A percentile compares a stretch with the other conserved stretches of the same genome.
phyloP scores from a whole-genome alignment of 2,797 vertebrate species.

The Esox lucius region DNA sequence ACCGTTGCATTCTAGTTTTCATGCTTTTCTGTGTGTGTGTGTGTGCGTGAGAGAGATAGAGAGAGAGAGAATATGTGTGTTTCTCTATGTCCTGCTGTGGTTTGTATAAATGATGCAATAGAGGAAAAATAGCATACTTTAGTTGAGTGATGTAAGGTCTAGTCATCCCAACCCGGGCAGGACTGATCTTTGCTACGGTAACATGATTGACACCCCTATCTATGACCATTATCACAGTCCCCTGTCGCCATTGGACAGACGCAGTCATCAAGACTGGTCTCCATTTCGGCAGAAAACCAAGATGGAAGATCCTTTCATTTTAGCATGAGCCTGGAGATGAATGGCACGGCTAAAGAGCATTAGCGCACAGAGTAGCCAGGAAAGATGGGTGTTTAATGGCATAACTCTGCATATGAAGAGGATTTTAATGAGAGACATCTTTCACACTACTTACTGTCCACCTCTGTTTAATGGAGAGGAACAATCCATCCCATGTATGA shows the following conservation, averaged over 20 bases:
- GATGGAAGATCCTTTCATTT: not conserved
- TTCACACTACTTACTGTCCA: not conserved
- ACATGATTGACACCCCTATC: not conserved
- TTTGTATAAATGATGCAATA: not conserved
- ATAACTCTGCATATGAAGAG: not conserved
- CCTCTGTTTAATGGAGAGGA: conserved; percentile 9
- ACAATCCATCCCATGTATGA: not conserved
- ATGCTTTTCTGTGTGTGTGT: not conserved
- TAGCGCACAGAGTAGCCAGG: not conserved
- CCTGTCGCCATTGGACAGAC: not conserved
- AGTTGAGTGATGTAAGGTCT: not conserved
- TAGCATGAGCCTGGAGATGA: not conserved
- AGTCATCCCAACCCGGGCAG: not conserved
- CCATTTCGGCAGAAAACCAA: not conserved
- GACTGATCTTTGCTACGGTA: not conserved
- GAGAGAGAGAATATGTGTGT: not conserved
- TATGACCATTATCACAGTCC: not conserved
- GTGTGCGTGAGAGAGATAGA: not conserved
- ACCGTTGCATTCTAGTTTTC: too few species aligned
- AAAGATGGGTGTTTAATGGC: conserved; percentile 11
- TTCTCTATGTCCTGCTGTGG: not conserved
- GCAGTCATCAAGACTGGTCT: not conserved
- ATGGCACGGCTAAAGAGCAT: not conserved
- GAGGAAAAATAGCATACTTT: not conserved
- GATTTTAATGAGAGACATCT: not conserved